phyloP scores from a whole-genome alignment of 2,888 invertebrate genomes.

The Mechanitis messenoides region DNA sequence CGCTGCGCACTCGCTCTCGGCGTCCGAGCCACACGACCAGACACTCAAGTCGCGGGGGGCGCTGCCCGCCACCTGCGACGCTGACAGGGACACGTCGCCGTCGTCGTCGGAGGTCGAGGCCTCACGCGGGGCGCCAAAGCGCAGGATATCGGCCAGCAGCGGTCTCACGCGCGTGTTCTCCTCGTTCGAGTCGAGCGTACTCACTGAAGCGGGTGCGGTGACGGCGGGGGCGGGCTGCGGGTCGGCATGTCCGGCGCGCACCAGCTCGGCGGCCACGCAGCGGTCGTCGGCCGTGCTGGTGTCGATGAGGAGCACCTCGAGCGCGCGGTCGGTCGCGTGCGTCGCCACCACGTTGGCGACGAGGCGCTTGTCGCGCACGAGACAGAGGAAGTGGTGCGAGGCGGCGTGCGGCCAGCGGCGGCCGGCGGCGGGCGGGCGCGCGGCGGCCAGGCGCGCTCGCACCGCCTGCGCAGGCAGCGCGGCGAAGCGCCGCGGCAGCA shows the following conservation, averaged over 20 bases:
- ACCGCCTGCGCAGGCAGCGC: conserved; percentile 69
- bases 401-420: conserved; percentile 68
- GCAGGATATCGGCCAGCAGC: conserved; percentile 19
- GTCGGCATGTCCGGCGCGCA: conserved; percentile 70
- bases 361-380: conserved; percentile 51
- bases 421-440: conserved; percentile 54
- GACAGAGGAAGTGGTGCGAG: conserved; percentile 51
- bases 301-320: conserved; percentile 71
- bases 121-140: conserved; percentile 17
- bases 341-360: conserved; percentile 52
- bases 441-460: conserved; percentile 67
- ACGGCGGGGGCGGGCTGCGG: conserved; percentile 39
- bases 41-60: conserved; percentile 11
- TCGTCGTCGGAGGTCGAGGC: conserved; percentile 21
- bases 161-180: conserved; percentile 23
- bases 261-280: conserved; percentile 66
- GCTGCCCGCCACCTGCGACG: conserved; percentile 43
- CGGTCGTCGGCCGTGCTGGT: conserved; percentile 64
- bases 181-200: conserved; percentile 33
- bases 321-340: conserved; percentile 43
- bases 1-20: background rate
- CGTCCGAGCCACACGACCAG: conserved; percentile 16
- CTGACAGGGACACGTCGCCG: conserved; percentile 50
- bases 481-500: conserved; percentile 58
- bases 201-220: conserved; percentile 47